Evolutionary conservation across 2,797 vertebrate genomes (phyloP).

Genomic region (Aselliscus stoliczkanus): DNA sequence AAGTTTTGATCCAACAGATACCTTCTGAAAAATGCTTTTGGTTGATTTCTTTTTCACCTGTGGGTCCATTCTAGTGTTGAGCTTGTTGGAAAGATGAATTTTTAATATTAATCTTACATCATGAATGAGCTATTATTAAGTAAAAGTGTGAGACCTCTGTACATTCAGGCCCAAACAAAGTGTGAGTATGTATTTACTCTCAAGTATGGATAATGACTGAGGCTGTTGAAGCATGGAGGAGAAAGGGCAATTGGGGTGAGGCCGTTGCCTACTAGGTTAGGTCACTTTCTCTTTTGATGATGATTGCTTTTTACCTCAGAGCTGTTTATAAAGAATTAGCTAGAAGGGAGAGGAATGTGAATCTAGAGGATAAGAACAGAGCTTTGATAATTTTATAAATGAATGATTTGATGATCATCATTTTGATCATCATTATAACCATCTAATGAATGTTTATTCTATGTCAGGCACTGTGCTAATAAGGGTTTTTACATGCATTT

Average conservation of each 20-base stretch:
- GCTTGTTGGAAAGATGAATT: conserved; percentile 19
- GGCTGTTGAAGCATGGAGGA: not conserved
- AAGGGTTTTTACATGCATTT: not conserved
- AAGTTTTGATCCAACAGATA: not conserved
- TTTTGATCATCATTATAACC: not conserved
- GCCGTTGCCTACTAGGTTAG: not conserved
- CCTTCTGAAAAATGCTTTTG: not conserved
- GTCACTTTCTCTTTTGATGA: not conserved
- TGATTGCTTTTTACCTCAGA: conserved; percentile 13
- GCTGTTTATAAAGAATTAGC: not conserved
- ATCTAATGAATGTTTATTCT: not conserved
- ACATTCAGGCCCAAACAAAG: not conserved
- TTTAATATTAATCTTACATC: not conserved
- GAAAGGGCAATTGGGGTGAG: not conserved
- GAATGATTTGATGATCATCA: not conserved
- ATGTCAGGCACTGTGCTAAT: not conserved
- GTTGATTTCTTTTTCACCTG: not conserved
- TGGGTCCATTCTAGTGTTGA: not conserved
- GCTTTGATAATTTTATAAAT: not conserved
- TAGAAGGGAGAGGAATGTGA: not conserved
- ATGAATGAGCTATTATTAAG: not conserved
- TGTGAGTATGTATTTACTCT: not conserved
- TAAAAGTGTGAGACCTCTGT: not conserved
- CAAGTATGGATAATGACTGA: not conserved
- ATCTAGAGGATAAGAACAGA: not conserved